Conservation (phyloP, 2,113 vertebrate genomes). For the Hemibagrus wyckioides region DNA sequence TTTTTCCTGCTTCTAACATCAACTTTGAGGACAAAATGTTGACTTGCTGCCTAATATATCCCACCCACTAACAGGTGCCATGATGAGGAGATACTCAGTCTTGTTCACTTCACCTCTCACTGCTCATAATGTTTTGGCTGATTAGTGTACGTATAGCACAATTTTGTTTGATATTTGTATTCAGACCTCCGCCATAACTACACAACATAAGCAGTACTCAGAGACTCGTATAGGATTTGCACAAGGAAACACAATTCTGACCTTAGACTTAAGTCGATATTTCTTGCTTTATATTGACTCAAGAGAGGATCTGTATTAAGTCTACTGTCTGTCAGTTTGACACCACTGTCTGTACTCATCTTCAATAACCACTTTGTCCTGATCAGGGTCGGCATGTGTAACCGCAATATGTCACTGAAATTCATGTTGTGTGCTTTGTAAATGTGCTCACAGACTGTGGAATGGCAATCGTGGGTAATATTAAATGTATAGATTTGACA, state of each 20-base stretch:
- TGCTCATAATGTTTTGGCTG: no score
- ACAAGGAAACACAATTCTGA: background rate
- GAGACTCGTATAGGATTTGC: background rate
- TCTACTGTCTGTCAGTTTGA: background rate
- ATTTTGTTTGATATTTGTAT: background rate
- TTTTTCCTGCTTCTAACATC: no score
- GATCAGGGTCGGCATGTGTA: background rate
- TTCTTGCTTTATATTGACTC: constrained; percentile 21
- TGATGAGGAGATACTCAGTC: no score
- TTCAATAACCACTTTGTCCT: background rate
- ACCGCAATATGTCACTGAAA: background rate
- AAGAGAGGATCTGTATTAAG: background rate
- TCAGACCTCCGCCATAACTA: background rate
- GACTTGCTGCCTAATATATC: no score
- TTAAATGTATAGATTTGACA: background rate
- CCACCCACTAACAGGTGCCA: no score
- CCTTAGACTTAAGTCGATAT: background rate
- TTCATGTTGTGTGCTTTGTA: background rate
- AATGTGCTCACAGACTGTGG: background rate
- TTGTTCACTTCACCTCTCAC: no score
- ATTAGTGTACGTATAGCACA: no score
- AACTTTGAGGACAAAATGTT: no score
- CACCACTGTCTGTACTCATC: background rate
- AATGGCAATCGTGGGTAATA: background rate
- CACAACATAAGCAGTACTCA: background rate